A percentile compares a stretch with the other conserved stretches of the same genome.
These are phyloP conservation scores for Onychomys leucogaster DNA, from an alignment of 2,797 vertebrate genomes.

Conservation along the genomic window DNA sequence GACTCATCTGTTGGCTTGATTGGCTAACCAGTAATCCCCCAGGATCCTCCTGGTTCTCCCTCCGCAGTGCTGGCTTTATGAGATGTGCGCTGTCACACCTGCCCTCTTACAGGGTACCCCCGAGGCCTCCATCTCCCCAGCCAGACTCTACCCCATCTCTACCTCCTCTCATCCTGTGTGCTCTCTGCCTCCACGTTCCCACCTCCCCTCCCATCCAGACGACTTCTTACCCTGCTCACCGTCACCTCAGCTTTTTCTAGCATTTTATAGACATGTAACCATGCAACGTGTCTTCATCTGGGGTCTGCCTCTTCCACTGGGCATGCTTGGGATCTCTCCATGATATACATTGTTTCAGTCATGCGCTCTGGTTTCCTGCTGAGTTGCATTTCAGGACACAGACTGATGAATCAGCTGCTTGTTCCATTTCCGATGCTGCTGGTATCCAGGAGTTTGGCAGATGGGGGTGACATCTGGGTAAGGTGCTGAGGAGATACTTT, in stretches of 20 bases:
- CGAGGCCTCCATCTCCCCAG: background rate
- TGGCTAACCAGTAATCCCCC: background rate
- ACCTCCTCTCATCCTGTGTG: too few species aligned
- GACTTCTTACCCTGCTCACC: background rate
- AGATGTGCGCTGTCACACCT: background rate
- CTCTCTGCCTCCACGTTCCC: background rate
- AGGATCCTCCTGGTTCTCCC: background rate
- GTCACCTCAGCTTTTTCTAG: background rate
- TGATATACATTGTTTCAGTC: background rate
- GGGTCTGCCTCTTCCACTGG: background rate
- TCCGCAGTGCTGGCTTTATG: background rate
- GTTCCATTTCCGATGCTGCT: background rate
- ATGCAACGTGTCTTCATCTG: background rate
- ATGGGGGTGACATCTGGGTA: background rate
- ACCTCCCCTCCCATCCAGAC: background rate
- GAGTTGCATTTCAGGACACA: background rate
- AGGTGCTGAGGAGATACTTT: background rate
- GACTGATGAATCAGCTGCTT: background rate
- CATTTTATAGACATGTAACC: background rate
- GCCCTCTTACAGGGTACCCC: background rate
- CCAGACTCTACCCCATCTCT: background rate
- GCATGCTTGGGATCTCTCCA: background rate
- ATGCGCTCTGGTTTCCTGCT: background rate
- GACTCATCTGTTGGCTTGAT: background rate
- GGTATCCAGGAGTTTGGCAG: background rate